Evolutionary conservation across 2,797 vertebrate genomes (phyloP).

Genomic region (Luscinia megarhynchos): DNA sequence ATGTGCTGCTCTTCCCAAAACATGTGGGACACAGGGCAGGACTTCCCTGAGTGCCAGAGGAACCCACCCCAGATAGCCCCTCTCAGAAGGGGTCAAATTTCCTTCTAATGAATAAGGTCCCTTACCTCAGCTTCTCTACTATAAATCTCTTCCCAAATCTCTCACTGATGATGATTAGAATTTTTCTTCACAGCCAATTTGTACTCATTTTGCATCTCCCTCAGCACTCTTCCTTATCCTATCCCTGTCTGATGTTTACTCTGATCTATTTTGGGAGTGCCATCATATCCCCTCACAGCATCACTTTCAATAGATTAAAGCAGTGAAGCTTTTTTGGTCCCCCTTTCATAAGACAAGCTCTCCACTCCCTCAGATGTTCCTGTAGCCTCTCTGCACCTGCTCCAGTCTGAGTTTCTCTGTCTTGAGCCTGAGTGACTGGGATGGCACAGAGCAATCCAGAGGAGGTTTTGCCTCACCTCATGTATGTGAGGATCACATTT

Average conservation of each 20-base stretch:
- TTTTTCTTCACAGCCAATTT: neutral
- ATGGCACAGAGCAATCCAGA: neutral
- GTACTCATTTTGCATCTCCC: neutral
- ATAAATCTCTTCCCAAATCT: neutral
- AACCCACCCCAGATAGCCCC: neutral
- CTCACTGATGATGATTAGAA: neutral
- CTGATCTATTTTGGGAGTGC: conserved; percentile 45
- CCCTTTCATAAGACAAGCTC: conserved; percentile 12
- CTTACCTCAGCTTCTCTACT: neutral
- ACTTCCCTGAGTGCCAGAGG: neutral
- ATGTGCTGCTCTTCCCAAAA: neutral
- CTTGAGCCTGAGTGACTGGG: neutral
- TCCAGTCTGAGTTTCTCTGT: neutral
- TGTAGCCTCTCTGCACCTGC: conserved; percentile 19
- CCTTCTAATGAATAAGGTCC: neutral
- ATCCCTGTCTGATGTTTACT: conserved; percentile 14
- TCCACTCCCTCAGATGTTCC: conserved; percentile 26
- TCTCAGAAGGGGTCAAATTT: neutral
- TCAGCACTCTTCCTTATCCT: neutral
- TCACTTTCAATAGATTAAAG: conserved; percentile 39
- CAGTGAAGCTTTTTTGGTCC: conserved; percentile 31
- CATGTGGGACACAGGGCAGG: rapidly evolving
- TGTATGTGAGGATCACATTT: neutral
- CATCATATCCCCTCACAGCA: conserved; percentile 3
- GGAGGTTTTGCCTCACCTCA: neutral